Evolutionary conservation across 2,888 invertebrate genomes (phyloP), one percentile per base, ranked within the genome.

Genomic region (Notodonta ziczac): DNA sequence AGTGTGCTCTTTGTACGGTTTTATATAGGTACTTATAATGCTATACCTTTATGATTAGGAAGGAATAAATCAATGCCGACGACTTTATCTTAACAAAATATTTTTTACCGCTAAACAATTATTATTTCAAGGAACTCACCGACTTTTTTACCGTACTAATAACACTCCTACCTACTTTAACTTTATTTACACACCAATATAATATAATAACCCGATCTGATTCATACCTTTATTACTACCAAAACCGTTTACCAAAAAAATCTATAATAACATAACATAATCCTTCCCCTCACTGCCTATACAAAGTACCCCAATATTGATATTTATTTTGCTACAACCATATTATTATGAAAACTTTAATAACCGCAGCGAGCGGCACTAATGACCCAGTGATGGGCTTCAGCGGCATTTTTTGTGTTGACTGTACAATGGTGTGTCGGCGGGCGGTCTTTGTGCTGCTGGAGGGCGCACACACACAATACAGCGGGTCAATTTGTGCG

Each of bases 271-370:
- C 72, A 72, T 72, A 69, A 66, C 65, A 71, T 60, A 62, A 71
- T 69, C 73, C 72, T 68, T 69, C 68, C 71, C 71, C 57, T 59
- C 51, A 65, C 63, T 24, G 2, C 24, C 24, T 58, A 57, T 51
- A 14, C 39, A 57, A 50, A 60, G 59, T 60, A 24, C 65, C 70
- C 65, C 60, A 65, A 77, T 77, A 78, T 81, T 80, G 71, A 75
- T 82, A 80, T 78, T 78, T 82, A 78, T 76, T 74, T 81, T 72
- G 66, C 73, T 71, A 72, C 76, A 67, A 66, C 58, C 62, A 61
- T 69, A 68, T 73, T 73, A 74, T 80, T 74, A 77, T 81, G 72
- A 76, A 70, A 75, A 70, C 69, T 71, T 71, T 78, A 73, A 82
- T 77, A 78, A 75, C 77, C 73, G 59, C 72, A 68, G 65, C 66